Percentiles rank a stretch among this genome's conserved stretches.
Evolutionary conservation across 2,113 vertebrate species (phyloP).

Genomic region (Rallus limicola): DNA sequence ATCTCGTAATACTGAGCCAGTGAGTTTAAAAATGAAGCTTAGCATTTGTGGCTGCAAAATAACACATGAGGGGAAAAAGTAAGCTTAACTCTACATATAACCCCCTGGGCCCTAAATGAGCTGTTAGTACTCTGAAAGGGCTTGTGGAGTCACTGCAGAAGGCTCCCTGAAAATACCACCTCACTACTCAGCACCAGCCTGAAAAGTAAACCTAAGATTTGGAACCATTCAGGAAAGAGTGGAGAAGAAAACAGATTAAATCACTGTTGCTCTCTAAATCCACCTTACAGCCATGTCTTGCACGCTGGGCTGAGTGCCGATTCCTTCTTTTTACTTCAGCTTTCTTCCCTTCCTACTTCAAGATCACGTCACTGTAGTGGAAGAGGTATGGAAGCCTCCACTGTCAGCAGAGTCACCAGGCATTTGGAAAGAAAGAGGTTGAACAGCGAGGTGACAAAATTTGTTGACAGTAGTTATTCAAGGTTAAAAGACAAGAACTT

Average conservation of each 20-base stretch:
- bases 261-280: background rate
- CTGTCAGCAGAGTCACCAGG: background rate
- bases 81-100: background rate
- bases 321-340: background rate
- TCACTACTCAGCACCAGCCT: background rate
- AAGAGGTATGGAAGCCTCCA: background rate
- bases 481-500: constrained; percentile 1
- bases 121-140: background rate
- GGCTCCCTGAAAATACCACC: background rate
- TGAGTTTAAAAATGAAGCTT: constrained; percentile 27
- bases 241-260: background rate
- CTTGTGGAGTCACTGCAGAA: background rate
- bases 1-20: background rate
- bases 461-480: background rate
- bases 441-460: background rate
- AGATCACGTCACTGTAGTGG: background rate
- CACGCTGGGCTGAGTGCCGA: background rate
- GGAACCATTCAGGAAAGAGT: background rate
- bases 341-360: background rate
- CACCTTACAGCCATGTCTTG: background rate
- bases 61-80: background rate
- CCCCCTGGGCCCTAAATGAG: background rate
- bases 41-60: background rate
- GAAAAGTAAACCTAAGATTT: background rate
- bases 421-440: background rate